Conservation (phyloP, 35 echinoderm and acorn worm species). For the Anneissia japonica region DNA sequence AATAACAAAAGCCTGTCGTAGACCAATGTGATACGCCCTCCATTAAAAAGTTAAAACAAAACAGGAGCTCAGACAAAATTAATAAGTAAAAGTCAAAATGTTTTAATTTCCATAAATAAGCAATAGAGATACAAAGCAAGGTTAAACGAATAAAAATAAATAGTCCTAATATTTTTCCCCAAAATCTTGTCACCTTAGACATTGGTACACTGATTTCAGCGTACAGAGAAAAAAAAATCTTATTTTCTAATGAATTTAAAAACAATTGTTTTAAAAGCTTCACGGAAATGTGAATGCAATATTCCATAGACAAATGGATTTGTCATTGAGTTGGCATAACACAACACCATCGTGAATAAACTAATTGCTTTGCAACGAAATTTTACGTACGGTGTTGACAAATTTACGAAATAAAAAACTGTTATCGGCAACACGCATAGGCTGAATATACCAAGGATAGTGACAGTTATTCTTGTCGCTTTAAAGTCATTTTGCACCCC, state of each 20-base stretch:
- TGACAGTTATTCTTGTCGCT: neutral
- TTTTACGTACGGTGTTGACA: neutral
- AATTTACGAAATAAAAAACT: neutral
- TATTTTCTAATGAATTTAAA: neutral
- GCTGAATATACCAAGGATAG: neutral
- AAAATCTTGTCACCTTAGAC: too few relatives aligned
- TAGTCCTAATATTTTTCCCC: too few relatives aligned
- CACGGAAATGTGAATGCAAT: neutral
- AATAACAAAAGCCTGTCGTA: too few relatives aligned
- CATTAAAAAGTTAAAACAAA: too few relatives aligned
- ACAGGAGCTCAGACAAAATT: too few relatives aligned
- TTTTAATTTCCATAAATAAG: too few relatives aligned
- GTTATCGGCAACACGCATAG: neutral
- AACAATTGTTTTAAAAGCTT: neutral
- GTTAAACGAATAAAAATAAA: too few relatives aligned
- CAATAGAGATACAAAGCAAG: too few relatives aligned
- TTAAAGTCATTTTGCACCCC: neutral
- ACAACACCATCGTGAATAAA: neutral
- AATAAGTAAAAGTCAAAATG: too few relatives aligned
- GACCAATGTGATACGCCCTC: too few relatives aligned
- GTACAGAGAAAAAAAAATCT: neutral
- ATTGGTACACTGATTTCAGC: too few relatives aligned
- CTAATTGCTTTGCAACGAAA: neutral
- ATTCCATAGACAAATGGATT: neutral
- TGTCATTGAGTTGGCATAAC: neutral